These are phyloP conservation scores for Microcebus murinus DNA, from an alignment of 2,113 vertebrate species.

Conservation along the genomic window DNA sequence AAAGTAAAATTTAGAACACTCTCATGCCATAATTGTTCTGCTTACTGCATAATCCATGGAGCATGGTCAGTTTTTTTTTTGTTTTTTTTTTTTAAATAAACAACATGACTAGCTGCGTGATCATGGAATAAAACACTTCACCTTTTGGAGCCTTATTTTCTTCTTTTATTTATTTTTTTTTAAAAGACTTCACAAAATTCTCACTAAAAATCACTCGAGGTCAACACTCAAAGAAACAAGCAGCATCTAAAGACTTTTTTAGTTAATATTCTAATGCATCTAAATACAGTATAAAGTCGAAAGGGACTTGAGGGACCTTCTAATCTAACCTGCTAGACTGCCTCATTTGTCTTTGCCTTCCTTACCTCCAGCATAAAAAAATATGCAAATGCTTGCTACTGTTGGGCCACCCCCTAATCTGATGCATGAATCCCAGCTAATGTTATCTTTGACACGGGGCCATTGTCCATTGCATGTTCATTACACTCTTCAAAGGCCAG, in stretches of 20 bases:
- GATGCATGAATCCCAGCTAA: background rate
- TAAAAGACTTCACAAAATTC: background rate
- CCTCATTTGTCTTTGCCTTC: background rate
- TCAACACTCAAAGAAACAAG: conserved; percentile 23
- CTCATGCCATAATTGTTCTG: background rate
- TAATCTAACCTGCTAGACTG: background rate
- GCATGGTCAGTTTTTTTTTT: background rate
- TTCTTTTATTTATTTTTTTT: background rate
- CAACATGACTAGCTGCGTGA: background rate
- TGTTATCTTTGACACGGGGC: background rate
- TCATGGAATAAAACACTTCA: background rate
- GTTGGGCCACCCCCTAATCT: background rate
- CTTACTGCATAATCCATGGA: background rate
- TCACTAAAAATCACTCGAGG: background rate
- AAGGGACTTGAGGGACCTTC: background rate
- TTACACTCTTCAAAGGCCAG: background rate
- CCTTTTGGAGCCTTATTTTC: background rate
- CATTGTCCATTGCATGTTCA: background rate
- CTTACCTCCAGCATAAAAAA: background rate
- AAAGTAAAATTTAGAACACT: background rate
- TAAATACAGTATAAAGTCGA: background rate
- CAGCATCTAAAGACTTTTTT: background rate
- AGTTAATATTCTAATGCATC: background rate
- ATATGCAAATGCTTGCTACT: background rate
- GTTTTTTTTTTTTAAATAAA: background rate